A percentile compares a stretch with the other conserved stretches of the same genome.
Conservation (phyloP, 53 echinoderm and acorn worm species). For the Temnopleurus reevesii region DNA sequence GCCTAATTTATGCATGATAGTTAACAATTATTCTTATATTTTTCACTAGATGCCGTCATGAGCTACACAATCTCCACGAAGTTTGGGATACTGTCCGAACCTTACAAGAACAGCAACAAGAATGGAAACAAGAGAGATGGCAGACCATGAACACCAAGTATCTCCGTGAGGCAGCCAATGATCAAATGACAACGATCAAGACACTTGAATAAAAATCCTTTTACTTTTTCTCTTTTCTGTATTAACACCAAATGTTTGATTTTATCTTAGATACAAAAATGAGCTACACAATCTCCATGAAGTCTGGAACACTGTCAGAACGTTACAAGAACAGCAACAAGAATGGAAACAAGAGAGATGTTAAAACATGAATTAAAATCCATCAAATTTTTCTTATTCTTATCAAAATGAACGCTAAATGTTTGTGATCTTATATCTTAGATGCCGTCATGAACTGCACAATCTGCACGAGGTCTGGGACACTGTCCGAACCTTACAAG, state of each 20-base stretch:
- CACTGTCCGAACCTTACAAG: not conserved
- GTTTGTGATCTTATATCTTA: too few relatives aligned
- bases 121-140: slow-evolving; percentile 86
- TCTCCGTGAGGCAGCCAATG: slow-evolving; percentile 79
- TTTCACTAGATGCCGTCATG: not conserved
- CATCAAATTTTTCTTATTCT: too few relatives aligned
- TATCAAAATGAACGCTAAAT: too few relatives aligned
- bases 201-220: slow-evolving; percentile 12
- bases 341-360: slow-evolving; percentile 86
- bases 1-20: too few relatives aligned
- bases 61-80: not conserved
- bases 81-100: not conserved
- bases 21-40: too few relatives aligned
- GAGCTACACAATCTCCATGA: slow-evolving; percentile 82
- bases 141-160: slow-evolving; percentile 95
- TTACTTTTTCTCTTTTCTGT: not conserved
- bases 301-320: slow-evolving; percentile 85
- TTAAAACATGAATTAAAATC: slow-evolving; percentile 92
- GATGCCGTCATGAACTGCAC: not conserved
- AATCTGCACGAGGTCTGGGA: not conserved
- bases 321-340: slow-evolving; percentile 81
- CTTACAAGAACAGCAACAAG: slow-evolving; percentile 36
- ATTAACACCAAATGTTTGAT: too few relatives aligned
- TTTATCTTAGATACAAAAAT: slow-evolving; percentile 69
- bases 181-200: slow-evolving; percentile 74